A percentile compares a stretch with the other conserved stretches of the same genome.
Evolutionary conservation across 1,140 invertebrate species (phyloP).

Genomic region (Drosophila novamexicana): DNA sequence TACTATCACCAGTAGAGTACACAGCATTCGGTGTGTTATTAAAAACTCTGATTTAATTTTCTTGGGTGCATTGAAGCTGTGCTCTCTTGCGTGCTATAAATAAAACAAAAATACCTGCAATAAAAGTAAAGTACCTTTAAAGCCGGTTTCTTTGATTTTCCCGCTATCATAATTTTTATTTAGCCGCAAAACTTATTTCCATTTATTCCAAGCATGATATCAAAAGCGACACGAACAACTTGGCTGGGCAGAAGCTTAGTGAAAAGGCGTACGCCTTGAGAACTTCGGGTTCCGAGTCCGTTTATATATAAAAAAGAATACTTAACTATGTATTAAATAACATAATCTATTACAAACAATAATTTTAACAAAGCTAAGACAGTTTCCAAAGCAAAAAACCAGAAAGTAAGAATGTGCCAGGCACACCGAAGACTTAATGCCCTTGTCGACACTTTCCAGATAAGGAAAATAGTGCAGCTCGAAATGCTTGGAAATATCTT

Average conservation of each 20-base stretch:
- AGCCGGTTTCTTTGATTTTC: slow-evolving; percentile 69
- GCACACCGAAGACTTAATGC: too few species aligned
- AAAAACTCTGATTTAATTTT: background rate
- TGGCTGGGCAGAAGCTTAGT: background rate
- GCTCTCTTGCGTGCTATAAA: slow-evolving; percentile 9
- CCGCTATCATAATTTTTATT: slow-evolving; percentile 20
- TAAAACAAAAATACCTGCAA: slow-evolving; percentile 58
- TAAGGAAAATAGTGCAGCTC: too few species aligned
- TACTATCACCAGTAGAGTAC: background rate
- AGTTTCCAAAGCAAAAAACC: background rate
- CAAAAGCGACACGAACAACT: background rate
- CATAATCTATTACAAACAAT: slow-evolving; percentile 14
- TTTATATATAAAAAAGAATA: background rate
- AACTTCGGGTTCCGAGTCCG: too few species aligned
- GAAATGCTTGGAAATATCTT: too few species aligned
- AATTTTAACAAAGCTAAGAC: slow-evolving; percentile 2
- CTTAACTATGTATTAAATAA: background rate
- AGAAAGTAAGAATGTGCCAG: background rate
- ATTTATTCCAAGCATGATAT: background rate
- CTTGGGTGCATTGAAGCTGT: background rate
- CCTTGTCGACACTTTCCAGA: too few species aligned
- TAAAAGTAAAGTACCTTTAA: slow-evolving; percentile 75
- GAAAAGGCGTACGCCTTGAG: too few species aligned
- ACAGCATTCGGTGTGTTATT: background rate
- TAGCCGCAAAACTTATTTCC: slow-evolving; percentile 8